Base-by-base conservation (phyloP, 2,888 invertebrate genomes). In the Pycnomerus fuliginosus region DNA sequence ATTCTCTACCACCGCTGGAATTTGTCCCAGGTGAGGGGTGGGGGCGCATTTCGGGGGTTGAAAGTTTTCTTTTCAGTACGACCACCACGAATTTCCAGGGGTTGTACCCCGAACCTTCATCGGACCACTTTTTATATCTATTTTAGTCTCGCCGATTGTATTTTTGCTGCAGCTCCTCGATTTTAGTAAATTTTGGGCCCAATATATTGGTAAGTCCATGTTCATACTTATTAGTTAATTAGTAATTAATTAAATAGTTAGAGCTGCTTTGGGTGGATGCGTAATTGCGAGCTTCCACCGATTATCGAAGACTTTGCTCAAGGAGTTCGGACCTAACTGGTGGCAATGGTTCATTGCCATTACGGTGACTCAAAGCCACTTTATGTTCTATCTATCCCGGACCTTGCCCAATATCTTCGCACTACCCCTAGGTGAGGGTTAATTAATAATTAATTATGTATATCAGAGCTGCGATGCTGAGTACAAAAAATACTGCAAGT, bases 71-170 rank as follows among this genome's bases (percentile, higher is more conserved):
- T 44, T 77, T 80, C 76, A 97, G 93, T 99, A 97, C 74, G 99
- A 99, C 74, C 99, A 99, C 75, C 80, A 90, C 70, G 91, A 95
- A 68, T 99, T 92, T 77, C 94, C 98, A 62, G 89, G 99, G 47
- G 97, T 98, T 46, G 99, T 99, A 43, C 98, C 99, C 35, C 82
- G 99, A 54, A 90, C 94, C 16, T 99, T 99, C 73, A 70, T 98
- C 44, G 98, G 98, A 13, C 91, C 99, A 17, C 70, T 97, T 14
- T 74, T 87, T 48, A 77, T 98, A 56, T 86, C 94, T 0, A 70
- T 80, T 29, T 59, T 94, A 27, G 83, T 92, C 2, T 80, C 85
- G 38, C 97, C 97, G 11, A 71, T 89, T 61, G 82, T 86, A 46
- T 74, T 79, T 44, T 59, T 86, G 43, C 75, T 88, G 51, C 79